phyloP scores from a whole-genome alignment of 1,140 invertebrate species.

The Epicauta chinensis region DNA sequence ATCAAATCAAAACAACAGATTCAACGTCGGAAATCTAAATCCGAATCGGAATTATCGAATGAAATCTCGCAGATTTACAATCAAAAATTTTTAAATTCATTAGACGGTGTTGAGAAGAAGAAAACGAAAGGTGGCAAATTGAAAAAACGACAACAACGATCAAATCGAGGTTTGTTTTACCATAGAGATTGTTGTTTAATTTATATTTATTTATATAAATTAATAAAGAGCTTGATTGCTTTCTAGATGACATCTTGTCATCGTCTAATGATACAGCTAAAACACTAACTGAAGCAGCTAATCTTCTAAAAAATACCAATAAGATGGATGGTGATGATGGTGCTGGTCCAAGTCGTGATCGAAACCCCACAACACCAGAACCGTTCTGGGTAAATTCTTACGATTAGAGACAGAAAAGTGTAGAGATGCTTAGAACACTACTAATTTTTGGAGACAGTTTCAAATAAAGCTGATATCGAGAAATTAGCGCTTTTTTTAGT shows the following conservation, averaged over 20 bases:
- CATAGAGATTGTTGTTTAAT: no score
- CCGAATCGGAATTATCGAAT: neutral
- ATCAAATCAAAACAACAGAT: neutral
- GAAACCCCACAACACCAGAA: slow-evolving; percentile 23
- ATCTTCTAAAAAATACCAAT: slow-evolving; percentile 11
- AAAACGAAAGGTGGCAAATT: slow-evolving; percentile 8
- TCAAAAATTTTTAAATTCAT: slow-evolving; percentile 15
- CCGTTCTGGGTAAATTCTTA: slow-evolving; percentile 36
- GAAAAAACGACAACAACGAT: no score
- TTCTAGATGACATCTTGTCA: slow-evolving; percentile 12
- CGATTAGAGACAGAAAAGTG: neutral
- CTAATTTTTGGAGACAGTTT: no score
- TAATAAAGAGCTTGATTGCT: neutral
- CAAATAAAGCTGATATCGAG: no score
- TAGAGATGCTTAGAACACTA: no score
- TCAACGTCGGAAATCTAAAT: neutral
- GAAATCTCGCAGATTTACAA: neutral
- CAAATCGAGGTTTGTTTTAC: no score
- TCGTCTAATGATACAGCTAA: slow-evolving; percentile 14
- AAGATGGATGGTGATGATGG: slow-evolving; percentile 3
- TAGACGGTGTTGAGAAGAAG: slow-evolving; percentile 20
- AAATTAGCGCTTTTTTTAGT: no score
- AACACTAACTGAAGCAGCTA: slow-evolving; percentile 17
- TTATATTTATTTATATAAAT: neutral
- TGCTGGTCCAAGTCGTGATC: slow-evolving; percentile 18